phyloP scores from a whole-genome alignment of 2,888 invertebrate species.

The Molanna angustata region DNA sequence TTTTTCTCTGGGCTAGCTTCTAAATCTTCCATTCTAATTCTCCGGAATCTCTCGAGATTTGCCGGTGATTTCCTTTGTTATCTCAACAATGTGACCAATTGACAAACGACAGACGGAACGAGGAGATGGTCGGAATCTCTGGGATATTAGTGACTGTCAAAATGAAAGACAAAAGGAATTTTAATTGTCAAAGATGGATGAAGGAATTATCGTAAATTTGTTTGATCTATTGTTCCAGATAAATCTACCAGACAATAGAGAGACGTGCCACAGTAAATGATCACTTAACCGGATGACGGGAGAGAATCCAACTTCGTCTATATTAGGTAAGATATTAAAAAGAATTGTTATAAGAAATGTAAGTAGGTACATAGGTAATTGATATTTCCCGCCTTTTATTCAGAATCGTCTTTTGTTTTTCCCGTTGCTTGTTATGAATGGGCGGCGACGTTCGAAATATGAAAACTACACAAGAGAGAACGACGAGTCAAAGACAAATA shows the following conservation, averaged over 20 bases:
- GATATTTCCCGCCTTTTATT: too few relatives aligned
- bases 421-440: slow-evolving; percentile 18
- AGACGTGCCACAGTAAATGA: too few relatives aligned
- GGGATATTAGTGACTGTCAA: background rate
- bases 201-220: slow-evolving; percentile 8
- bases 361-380: too few relatives aligned
- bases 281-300: too few relatives aligned
- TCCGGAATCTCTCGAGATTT: slow-evolving; percentile 9
- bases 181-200: slow-evolving; percentile 10
- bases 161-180: slow-evolving; percentile 2
- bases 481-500: slow-evolving; percentile 24
- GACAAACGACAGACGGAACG: slow-evolving; percentile 16
- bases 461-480: too few relatives aligned
- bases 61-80: slow-evolving; percentile 18
- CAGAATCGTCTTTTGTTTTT: slow-evolving; percentile 19
- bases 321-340: too few relatives aligned
- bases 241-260: too few relatives aligned
- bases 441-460: background rate
- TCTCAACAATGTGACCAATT: slow-evolving; percentile 18
- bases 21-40: slow-evolving; percentile 5
- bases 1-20: too few relatives aligned
- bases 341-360: too few relatives aligned
- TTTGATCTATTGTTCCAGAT: slow-evolving; percentile 7
- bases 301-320: too few relatives aligned
- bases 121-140: background rate